Evolutionary conservation across 2,888 invertebrate species (phyloP), one percentile per base, ranked within the genome.

Genomic region (Polylopha cassiicola): DNA sequence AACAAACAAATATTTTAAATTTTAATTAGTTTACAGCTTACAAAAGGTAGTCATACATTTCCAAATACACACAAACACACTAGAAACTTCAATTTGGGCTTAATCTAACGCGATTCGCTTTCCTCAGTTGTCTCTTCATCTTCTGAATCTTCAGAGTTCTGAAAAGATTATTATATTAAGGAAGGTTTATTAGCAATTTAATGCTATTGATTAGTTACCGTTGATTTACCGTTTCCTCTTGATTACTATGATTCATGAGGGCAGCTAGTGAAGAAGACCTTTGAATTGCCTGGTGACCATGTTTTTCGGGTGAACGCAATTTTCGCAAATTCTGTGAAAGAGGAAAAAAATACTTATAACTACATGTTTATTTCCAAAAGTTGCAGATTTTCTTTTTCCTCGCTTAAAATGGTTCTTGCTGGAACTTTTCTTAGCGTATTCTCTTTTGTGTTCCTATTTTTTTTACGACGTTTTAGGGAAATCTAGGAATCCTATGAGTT

Each of bases 71-170:
- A n/a, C n/a, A n/a, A n/a, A n/a, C n/a, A n/a, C n/a, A n/a, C n/a
- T n/a, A n/a, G n/a, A n/a, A n/a, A n/a, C n/a, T n/a, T n/a, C n/a
- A n/a, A n/a, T n/a, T n/a, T n/a, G n/a, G n/a, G n/a, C 22, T n/a
- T 33, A 10, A 10, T 31, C 55, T 61, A 80, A 48, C 74, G 78
- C 3, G 82, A 82, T 53, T 82, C 84, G 1, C 75, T 71, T 37
- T 78, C 80, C 46, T 79, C 80, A 3, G 82, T 73, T 8, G 75
- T 63, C 6, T 70, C 71, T 23, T 67, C 60, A 18, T 76, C 80
- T 22, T 68, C 78, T 20, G 76, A 66, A 32, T 66, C 73, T 29
- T 77, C 81, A 1, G 79, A 71, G 27, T 70, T 79, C 82, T 82
- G 53, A 2, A 56, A 57, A 41, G 48, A 44, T n/a, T n/a, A n/a